Evolutionary conservation across 2,888 invertebrate genomes (phyloP), one percentile per base, ranked within the genome.

Genomic region (Carterocephalus palaemon): DNA sequence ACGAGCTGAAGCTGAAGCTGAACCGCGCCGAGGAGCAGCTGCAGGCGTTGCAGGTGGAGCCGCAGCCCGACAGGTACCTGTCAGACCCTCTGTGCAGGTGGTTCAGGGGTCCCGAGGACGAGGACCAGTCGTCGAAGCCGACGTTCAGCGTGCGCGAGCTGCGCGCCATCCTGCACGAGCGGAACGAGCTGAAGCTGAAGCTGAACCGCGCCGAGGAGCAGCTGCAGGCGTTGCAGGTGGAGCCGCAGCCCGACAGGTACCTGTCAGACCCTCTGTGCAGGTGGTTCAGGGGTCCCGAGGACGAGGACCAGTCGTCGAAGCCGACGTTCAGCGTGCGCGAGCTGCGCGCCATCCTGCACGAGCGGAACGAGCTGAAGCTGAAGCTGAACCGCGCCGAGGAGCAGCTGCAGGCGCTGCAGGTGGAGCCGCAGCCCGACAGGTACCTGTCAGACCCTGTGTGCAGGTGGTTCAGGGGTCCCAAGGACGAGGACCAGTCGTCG

Each of bases 191-290:
- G 41, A 96, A 97, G 69, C 92, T 95, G n/a, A 91, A 93, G 67
- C 92, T 99, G 38, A 93, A 94, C 65, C 94, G 96, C 68, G 90
- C 98, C n/a, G 96, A 97, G 75, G 97, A 98, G 62, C 97, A 98
- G 78, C 78, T 99, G 54, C 92, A 92, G 53, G 89, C 91, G 41
- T 90, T 92, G 67, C 89, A 93, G 71, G 89, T 75, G 1, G 79
- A 75, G 29, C 74, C 71, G 29, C 73, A 68, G 50, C 77, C 71
- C 0, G 83, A 84, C 51, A 84, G 85, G 82, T 83, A 22, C 5
- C n/a, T 75, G n/a, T n/a, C n/a, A n/a, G n/a, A n/a, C n/a, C n/a
- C n/a, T n/a, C n/a, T n/a, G n/a, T n/a, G n/a, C n/a, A n/a, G n/a
- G n/a, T n/a, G n/a, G 0, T 69, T 76, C 0, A 81, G 77, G 4